These are phyloP conservation scores for Diaprepes abbreviatus DNA, from an alignment of 2,888 invertebrate genomes.

Conservation along the genomic window DNA sequence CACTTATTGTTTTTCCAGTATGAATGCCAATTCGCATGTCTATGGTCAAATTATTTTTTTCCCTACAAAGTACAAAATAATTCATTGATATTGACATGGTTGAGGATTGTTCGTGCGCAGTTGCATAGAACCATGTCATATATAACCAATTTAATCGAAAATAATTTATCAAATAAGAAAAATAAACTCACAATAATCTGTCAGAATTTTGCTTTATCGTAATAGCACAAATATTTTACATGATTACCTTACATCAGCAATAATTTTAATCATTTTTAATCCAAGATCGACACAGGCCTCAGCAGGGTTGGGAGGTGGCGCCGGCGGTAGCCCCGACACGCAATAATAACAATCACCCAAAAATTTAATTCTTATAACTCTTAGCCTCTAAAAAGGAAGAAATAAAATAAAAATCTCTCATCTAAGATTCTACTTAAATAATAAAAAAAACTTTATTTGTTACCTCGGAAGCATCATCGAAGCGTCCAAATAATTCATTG, in stretches of 20 bases:
- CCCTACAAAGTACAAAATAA: constrained; percentile 68
- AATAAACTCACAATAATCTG: no score
- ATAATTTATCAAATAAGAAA: no score
- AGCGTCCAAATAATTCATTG: constrained; percentile 91
- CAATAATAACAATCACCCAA: constrained; percentile 96
- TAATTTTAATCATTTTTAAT: constrained; percentile 93
- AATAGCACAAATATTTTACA: constrained; percentile 2
- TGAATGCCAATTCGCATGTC: constrained; percentile 98
- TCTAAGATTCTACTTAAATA: no score
- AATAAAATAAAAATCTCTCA: no score
- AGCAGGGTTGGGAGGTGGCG: constrained; percentile 83
- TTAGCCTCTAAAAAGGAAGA: constrained; percentile 77
- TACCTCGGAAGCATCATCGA: constrained; percentile 92
- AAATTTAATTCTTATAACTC: constrained; percentile 90
- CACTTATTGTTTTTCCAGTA: constrained; percentile 91
- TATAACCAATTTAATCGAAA: no score
- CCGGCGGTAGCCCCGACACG: constrained; percentile 84
- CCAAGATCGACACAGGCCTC: constrained; percentile 92
- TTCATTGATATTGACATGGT: no score
- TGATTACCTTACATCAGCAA: constrained; percentile 80
- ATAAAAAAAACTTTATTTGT: constrained; percentile 16
- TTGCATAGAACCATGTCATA: no score
- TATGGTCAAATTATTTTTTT: constrained; percentile 85
- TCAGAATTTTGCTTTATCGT: no score
- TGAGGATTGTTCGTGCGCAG: no score